Evolutionary conservation across 2,113 vertebrate genomes (phyloP).

Genomic region (Rhineura floridana): DNA sequence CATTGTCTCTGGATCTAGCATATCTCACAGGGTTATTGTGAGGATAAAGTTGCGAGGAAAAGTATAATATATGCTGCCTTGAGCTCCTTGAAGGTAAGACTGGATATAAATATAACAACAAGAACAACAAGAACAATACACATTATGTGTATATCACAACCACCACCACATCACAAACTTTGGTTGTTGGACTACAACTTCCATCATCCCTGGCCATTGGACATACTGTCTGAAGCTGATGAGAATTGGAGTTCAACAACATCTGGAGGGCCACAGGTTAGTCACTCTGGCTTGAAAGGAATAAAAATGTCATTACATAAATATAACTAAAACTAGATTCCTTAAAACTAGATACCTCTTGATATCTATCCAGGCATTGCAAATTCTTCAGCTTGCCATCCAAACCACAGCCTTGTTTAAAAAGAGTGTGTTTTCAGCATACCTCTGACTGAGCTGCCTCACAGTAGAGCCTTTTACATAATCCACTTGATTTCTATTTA

Average conservation of each 20-base stretch:
- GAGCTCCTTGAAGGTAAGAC: no score
- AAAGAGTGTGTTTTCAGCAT: conserved; percentile 28
- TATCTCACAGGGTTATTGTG: no score
- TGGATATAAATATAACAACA: no score
- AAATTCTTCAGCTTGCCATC: background rate
- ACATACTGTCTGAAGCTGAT: background rate
- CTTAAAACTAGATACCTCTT: background rate
- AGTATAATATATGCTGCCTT: no score
- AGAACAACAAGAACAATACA: no score
- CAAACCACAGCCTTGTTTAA: background rate
- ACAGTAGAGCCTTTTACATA: conserved; percentile 40
- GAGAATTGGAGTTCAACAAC: background rate
- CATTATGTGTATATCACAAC: no score
- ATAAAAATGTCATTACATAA: background rate
- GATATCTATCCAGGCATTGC: no score
- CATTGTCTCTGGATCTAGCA: no score
- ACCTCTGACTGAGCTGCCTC: conserved; percentile 24
- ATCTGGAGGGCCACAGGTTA: background rate
- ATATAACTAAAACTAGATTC: background rate
- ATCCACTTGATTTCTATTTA: conserved; percentile 15
- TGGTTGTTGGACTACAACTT: background rate
- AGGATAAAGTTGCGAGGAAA: no score
- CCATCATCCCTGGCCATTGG: background rate
- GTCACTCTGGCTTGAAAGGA: background rate
- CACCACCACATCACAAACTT: no score